Percentiles rank a stretch among this genome's conserved stretches.
phyloP scores from a whole-genome alignment of 2,113 vertebrate species.

The Campylomormyrus numenius region DNA sequence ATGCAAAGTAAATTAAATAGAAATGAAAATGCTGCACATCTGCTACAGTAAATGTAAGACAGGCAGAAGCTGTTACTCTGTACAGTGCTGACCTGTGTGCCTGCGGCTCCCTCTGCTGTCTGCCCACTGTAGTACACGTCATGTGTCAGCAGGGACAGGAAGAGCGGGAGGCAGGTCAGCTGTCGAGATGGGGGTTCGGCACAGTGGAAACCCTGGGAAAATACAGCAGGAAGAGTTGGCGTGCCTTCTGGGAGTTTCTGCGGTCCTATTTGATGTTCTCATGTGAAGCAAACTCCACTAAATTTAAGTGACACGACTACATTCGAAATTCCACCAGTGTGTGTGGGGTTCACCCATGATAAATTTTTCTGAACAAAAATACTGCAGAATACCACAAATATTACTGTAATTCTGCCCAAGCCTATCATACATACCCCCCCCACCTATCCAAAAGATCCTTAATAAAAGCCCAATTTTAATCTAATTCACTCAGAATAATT shows the following conservation, averaged over 20 bases:
- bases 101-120: slow-evolving; percentile 45
- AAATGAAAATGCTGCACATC: not conserved
- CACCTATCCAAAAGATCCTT: too few relatives aligned
- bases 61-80: not conserved
- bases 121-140: slow-evolving; percentile 59
- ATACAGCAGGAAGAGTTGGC: not conserved
- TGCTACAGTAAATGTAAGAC: not conserved
- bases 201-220: slow-evolving; percentile 60
- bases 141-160: slow-evolving; percentile 56
- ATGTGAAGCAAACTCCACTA: not conserved
- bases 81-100: slow-evolving; percentile 43
- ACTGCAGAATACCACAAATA: too few relatives aligned
- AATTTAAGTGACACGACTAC: too few relatives aligned
- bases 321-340: too few relatives aligned
- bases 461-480: too few relatives aligned
- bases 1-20: not conserved
- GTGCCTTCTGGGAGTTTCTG: not conserved
- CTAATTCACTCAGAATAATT: too few relatives aligned
- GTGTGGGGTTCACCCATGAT: too few relatives aligned
- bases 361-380: too few relatives aligned
- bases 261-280: not conserved
- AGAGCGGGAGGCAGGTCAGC: slow-evolving; percentile 50
- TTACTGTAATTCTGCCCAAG: too few relatives aligned
- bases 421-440: too few relatives aligned
- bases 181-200: slow-evolving; percentile 48